Conservation (phyloP, 2,797 vertebrate species). For the Fistularia commersonii region DNA sequence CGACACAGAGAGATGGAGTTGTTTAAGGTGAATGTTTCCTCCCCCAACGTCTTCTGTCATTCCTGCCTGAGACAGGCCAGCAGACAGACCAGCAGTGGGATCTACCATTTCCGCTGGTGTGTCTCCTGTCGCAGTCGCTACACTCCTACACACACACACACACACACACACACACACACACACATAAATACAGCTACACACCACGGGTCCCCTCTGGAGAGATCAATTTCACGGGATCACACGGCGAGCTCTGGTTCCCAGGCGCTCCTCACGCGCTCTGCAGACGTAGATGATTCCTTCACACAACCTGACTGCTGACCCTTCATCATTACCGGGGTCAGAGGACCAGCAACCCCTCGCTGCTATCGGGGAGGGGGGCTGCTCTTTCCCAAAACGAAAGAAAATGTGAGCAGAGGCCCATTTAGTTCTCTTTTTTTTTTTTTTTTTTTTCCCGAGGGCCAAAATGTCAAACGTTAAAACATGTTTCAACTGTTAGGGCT, state of each 20-base stretch:
- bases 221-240: constrained; percentile 76
- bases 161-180: constrained; percentile 1
- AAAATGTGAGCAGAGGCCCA: constrained; percentile 26
- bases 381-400: constrained; percentile 17
- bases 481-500: constrained; percentile 61
- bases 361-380: constrained; percentile 17
- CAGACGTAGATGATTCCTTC: constrained; percentile 57
- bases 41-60: constrained; percentile 17
- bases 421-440: not conserved
- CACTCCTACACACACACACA: constrained; percentile 24
- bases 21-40: constrained; percentile 9
- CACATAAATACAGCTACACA: constrained; percentile 63
- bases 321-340: constrained; percentile 61
- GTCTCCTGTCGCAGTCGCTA: constrained; percentile 42
- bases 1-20: constrained; percentile 1
- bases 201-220: constrained; percentile 51
- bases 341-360: constrained; percentile 45
- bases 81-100: constrained; percentile 46
- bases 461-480: constrained; percentile 73
- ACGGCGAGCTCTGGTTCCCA: constrained; percentile 69
- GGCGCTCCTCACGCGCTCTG: constrained; percentile 63
- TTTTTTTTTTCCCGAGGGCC: constrained; percentile 24
- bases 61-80: constrained; percentile 35
- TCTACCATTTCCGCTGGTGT: constrained; percentile 53
- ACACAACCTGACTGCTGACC: constrained; percentile 69